Evolutionary conservation across 2,797 vertebrate species (phyloP).

Genomic region (Pipistrellus pygmaeus): DNA sequence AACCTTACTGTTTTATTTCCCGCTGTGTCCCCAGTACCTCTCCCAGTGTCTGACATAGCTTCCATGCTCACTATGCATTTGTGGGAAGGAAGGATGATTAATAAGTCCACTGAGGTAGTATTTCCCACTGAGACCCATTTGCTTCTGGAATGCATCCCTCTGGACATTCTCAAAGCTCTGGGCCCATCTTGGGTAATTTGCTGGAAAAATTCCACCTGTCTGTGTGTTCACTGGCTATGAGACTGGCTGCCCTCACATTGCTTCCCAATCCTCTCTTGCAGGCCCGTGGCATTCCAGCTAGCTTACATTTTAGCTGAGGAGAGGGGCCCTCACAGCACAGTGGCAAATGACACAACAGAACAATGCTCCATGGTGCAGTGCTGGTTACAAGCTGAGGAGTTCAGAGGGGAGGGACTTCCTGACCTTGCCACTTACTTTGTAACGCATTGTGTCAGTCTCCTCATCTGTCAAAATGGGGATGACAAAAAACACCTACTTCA

Average conservation of each 20-base stretch:
- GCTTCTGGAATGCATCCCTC: background rate
- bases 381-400: background rate
- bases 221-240: background rate
- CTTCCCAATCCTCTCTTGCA: background rate
- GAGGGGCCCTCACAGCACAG: background rate
- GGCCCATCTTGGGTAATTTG: background rate
- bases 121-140: background rate
- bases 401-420: background rate
- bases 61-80: background rate
- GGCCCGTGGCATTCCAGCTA: background rate
- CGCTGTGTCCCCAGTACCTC: background rate
- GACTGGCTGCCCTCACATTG: background rate
- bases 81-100: background rate
- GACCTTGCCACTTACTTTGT: background rate
- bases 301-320: background rate
- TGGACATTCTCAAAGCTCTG: background rate
- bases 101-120: background rate
- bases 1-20: background rate
- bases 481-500: background rate
- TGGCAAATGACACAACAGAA: background rate
- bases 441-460: background rate
- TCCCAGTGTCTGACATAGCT: fast-evolving
- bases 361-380: background rate
- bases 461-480: background rate
- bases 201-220: background rate